Evolutionary conservation across 2,888 invertebrate genomes (phyloP).

Genomic region (Maniola hyperantus): DNA sequence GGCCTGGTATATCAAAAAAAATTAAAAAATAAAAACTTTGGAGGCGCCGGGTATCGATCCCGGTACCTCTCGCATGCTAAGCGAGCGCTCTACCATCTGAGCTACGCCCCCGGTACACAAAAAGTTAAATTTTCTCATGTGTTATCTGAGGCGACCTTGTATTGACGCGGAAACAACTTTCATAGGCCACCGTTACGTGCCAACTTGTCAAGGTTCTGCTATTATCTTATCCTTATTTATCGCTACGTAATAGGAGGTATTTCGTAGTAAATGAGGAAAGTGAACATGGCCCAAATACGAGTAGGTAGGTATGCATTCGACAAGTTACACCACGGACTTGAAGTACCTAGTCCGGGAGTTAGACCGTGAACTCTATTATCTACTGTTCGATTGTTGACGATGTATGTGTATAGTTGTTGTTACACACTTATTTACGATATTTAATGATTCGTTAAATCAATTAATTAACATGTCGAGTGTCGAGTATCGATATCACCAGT

Average conservation of each 20-base stretch:
- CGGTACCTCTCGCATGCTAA: slow-evolving; percentile 82
- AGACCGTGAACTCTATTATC: not conserved
- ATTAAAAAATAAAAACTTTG: slow-evolving; percentile 47
- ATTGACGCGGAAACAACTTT: slow-evolving; percentile 39
- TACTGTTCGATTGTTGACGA: not conserved
- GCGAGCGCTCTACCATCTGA: slow-evolving; percentile 83
- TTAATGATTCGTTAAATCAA: too few species aligned
- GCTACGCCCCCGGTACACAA: slow-evolving; percentile 70
- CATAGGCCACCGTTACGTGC: slow-evolving; percentile 33
- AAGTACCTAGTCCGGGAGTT: too few species aligned
- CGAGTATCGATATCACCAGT: too few species aligned
- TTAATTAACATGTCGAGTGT: too few species aligned
- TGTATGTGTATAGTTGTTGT: too few species aligned
- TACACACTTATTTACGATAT: too few species aligned
- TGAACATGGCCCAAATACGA: not conserved
- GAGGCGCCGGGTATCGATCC: slow-evolving; percentile 83
- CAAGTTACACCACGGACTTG: not conserved
- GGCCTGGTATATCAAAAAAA: slow-evolving; percentile 1
- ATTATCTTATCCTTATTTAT: slow-evolving; percentile 41
- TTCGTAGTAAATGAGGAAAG: not conserved
- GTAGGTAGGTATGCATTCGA: not conserved
- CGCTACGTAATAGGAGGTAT: not conserved
- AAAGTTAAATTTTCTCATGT: not conserved
- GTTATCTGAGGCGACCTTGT: slow-evolving; percentile 20
- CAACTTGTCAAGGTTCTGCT: slow-evolving; percentile 39